Percentiles rank a stretch among this genome's conserved stretches.
Conservation (phyloP, 2,113 vertebrate genomes). For the Columba janthina region DNA sequence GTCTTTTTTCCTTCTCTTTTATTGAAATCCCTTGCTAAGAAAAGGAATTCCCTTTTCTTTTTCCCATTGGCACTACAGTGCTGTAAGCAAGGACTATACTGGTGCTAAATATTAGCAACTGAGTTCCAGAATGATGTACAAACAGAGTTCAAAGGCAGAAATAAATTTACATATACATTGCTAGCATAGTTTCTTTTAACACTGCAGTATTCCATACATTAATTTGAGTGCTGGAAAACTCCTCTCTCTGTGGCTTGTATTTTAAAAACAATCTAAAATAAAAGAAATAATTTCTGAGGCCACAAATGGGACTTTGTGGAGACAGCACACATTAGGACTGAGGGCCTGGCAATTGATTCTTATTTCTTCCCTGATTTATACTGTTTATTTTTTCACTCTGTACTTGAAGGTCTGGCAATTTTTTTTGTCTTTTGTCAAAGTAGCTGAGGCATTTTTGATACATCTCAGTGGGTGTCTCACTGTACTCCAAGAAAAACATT, state of each 20-base stretch:
- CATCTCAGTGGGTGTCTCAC: not conserved
- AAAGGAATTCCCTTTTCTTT: constrained; percentile 30
- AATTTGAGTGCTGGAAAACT: constrained; percentile 17
- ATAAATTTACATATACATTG: constrained; percentile 42
- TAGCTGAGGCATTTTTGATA: not conserved
- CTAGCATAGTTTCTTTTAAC: constrained; percentile 48
- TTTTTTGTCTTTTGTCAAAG: not conserved
- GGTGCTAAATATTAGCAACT: constrained; percentile 28
- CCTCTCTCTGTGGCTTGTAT: constrained; percentile 12
- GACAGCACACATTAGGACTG: constrained; percentile 27
- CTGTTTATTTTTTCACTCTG: not conserved
- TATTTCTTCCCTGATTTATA: not conserved
- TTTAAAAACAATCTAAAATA: constrained; percentile 57
- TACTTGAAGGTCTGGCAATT: not conserved
- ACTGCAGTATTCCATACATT: not conserved
- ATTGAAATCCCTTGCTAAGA: constrained; percentile 29
- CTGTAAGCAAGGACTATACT: not conserved
- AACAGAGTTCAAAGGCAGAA: constrained; percentile 67
- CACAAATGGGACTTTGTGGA: constrained; percentile 37
- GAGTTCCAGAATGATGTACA: constrained; percentile 46
- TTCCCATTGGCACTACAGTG: not conserved
- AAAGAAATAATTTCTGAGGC: constrained; percentile 59
- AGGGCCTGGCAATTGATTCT: not conserved
- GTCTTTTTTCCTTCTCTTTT: not conserved
- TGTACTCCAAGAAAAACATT: not conserved